Conservation (phyloP, 2,888 invertebrate genomes). For the Drosophila suboccidentalis region DNA sequence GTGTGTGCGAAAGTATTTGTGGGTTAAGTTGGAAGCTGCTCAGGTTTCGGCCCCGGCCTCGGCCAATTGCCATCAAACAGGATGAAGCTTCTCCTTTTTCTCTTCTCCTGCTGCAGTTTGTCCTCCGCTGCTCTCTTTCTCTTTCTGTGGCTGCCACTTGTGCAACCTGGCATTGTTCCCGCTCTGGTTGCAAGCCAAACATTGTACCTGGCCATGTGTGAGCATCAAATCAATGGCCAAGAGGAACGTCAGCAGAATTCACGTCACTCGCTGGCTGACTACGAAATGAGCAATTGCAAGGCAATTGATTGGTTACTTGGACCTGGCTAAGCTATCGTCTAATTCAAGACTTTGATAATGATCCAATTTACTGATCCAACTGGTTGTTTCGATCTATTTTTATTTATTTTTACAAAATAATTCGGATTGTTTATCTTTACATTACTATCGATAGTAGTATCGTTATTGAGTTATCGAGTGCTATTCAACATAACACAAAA, state of each 20-base stretch:
- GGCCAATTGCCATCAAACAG: conserved; percentile 8
- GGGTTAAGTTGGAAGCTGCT: conserved; percentile 21
- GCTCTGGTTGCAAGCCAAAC: conserved; percentile 20
- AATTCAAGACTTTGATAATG: background rate
- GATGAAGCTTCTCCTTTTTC: conserved; percentile 1
- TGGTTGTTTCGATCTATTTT: no score
- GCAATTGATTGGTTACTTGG: conserved; percentile 3
- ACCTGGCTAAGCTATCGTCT: background rate
- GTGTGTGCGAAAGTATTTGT: conserved; percentile 2
- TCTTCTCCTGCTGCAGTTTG: background rate
- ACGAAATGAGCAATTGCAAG: conserved; percentile 27
- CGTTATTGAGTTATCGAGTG: no score
- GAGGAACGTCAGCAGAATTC: conserved; percentile 40
- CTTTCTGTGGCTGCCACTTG: background rate
- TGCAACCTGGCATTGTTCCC: conserved; percentile 33
- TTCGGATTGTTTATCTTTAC: no score
- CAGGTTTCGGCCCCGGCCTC: conserved; percentile 8
- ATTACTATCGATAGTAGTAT: no score
- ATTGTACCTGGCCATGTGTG: conserved; percentile 1
- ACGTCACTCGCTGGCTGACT: conserved; percentile 19
- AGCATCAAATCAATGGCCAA: conserved; percentile 32
- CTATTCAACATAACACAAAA: no score
- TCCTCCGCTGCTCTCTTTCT: background rate
- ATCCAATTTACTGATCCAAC: no score
- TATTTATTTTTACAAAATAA: no score